Conservation (phyloP, 2,888 invertebrate genomes). For the Clistopyga incitator region DNA sequence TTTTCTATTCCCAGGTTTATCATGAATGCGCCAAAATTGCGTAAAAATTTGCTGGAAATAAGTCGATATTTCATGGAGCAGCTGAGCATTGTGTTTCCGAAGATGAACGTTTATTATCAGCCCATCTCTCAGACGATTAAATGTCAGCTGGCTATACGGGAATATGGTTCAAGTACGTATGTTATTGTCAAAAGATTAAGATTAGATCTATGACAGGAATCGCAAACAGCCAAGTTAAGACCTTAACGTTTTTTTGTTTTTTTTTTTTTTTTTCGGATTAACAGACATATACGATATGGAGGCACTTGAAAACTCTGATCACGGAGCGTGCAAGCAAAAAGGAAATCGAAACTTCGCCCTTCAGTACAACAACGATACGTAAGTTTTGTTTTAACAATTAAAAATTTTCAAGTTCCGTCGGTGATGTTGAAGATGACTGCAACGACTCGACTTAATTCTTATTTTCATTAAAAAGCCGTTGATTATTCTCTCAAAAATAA, state of each 20-base stretch:
- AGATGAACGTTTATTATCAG: slow-evolving; percentile 83
- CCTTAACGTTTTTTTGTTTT: too few species aligned
- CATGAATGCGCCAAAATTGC: slow-evolving; percentile 89
- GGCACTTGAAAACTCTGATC: slow-evolving; percentile 79
- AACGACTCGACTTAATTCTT: background rate
- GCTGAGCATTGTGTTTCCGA: slow-evolving; percentile 85
- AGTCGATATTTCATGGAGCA: slow-evolving; percentile 88
- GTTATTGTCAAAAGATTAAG: background rate
- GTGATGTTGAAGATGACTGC: background rate
- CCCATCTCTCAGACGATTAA: slow-evolving; percentile 78
- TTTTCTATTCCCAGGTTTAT: slow-evolving; percentile 86
- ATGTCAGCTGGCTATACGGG: slow-evolving; percentile 89
- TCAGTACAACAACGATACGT: slow-evolving; percentile 87
- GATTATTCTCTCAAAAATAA: background rate
- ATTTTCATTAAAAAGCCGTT: background rate
- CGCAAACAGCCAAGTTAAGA: background rate
- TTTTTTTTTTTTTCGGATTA: slow-evolving; percentile 21
- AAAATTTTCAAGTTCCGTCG: background rate
- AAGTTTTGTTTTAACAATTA: slow-evolving; percentile 70
- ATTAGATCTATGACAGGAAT: background rate
- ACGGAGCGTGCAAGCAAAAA: slow-evolving; percentile 83
- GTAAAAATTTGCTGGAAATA: slow-evolving; percentile 87
- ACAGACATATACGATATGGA: slow-evolving; percentile 84
- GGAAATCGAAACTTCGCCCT: slow-evolving; percentile 88
- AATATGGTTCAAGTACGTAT: slow-evolving; percentile 86